A percentile compares a stretch with the other conserved stretches of the same genome.
Conservation (phyloP, 2,797 vertebrate species). For the Hipposideros larvatus region DNA sequence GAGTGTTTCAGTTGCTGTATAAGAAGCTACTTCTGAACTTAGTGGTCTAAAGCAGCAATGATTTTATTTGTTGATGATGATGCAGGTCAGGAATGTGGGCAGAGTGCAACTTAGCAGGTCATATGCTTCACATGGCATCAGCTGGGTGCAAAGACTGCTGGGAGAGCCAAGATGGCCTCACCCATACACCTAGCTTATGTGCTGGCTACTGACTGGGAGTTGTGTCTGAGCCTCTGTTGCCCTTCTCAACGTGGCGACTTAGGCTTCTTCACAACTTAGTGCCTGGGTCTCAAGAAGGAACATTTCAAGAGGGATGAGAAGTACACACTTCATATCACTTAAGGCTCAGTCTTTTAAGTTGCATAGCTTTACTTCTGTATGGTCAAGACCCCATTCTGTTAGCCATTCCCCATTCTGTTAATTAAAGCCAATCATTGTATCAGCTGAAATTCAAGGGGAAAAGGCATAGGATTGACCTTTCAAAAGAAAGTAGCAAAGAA, state of each 20-base stretch:
- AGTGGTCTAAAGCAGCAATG: background rate
- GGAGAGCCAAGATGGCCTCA: background rate
- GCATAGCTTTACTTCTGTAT: background rate
- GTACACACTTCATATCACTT: background rate
- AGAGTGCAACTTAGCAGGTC: background rate
- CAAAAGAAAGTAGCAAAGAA: background rate
- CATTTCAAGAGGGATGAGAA: background rate
- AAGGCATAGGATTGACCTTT: background rate
- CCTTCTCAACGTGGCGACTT: background rate
- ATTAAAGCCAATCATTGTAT: background rate
- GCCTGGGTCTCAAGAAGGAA: background rate
- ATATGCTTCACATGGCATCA: rapidly evolving
- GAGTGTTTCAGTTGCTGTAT: background rate
- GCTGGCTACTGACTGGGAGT: rapidly evolving
- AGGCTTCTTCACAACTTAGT: background rate
- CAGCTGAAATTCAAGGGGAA: background rate
- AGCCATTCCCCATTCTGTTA: background rate
- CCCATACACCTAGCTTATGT: background rate
- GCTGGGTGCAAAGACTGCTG: rapidly evolving
- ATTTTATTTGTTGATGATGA: background rate
- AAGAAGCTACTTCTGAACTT: background rate
- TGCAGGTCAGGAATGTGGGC: background rate
- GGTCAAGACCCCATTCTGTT: background rate
- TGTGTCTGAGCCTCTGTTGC: rapidly evolving
- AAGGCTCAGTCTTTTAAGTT: background rate